These are phyloP conservation scores for Aulostomus chinensis DNA, from an alignment of 2,797 vertebrate genomes.

Conservation along the genomic window DNA sequence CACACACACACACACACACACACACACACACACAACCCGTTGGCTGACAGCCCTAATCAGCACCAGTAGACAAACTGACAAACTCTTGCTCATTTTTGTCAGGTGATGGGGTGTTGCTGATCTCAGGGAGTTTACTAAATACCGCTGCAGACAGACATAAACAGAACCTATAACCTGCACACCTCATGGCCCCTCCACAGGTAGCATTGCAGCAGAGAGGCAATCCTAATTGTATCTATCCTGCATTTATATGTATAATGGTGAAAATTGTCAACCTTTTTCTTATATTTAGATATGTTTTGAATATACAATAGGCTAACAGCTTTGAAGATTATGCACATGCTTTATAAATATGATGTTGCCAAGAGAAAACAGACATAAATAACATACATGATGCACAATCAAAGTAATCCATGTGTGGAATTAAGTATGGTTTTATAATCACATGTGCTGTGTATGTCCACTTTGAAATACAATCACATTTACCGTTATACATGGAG, in stretches of 20 bases:
- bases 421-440: no score
- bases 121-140: constrained; percentile 48
- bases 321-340: background rate
- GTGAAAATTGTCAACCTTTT: no score
- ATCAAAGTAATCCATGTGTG: no score
- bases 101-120: constrained; percentile 40
- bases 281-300: no score
- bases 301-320: background rate
- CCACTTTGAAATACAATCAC: no score
- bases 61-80: constrained; percentile 42
- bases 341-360: constrained; percentile 14
- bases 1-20: constrained; percentile 7
- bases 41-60: constrained; percentile 48
- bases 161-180: constrained; percentile 53
- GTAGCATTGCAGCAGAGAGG: constrained; percentile 3
- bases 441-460: no score
- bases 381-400: no score
- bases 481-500: no score
- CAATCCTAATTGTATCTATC: no score
- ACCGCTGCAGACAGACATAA: constrained; percentile 46
- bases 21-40: constrained; percentile 8
- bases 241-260: no score
- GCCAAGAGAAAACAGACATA: no score
- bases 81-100: constrained; percentile 31
- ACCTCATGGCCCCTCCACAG: constrained; percentile 29